These are phyloP conservation scores for Liasis olivaceus DNA, from an alignment of 2,797 vertebrate species.

Conservation along the genomic window DNA sequence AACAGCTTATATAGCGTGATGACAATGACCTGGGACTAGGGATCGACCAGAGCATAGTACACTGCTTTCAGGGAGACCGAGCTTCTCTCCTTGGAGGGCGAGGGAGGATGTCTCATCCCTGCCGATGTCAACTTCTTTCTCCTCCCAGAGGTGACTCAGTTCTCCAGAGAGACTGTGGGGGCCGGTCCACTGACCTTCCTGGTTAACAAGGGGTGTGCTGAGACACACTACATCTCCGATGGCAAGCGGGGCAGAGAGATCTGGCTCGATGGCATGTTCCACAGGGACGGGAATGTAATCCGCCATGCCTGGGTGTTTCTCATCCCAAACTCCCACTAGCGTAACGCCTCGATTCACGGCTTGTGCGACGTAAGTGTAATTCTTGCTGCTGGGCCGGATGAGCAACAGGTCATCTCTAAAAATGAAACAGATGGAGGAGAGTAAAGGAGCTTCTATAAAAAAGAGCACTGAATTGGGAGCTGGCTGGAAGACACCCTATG, in stretches of 20 bases:
- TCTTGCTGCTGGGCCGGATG: slow-evolving; percentile 68
- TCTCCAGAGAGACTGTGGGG: neutral
- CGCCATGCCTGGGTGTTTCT: slow-evolving; percentile 69
- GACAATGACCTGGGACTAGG: no score
- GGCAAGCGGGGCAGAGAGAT: slow-evolving; percentile 42
- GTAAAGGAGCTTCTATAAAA: no score
- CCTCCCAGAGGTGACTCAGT: neutral
- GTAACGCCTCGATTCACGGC: slow-evolving; percentile 71
- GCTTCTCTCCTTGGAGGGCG: neutral
- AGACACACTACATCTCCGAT: slow-evolving; percentile 76
- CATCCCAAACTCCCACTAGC: slow-evolving; percentile 70
- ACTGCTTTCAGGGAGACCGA: neutral
- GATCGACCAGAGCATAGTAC: no score
- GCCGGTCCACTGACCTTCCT: slow-evolving; percentile 60
- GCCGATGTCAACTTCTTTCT: neutral
- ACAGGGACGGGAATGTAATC: slow-evolving; percentile 73
- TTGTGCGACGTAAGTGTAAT: slow-evolving; percentile 68
- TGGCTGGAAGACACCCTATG: no score
- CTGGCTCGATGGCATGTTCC: slow-evolving; percentile 70
- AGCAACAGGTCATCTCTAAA: slow-evolving; percentile 74
- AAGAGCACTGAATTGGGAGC: no score
- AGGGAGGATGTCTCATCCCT: neutral
- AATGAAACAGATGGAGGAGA: neutral
- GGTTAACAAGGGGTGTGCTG: slow-evolving; percentile 65
- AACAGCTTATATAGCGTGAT: no score